Percentiles rank a stretch among this genome's conserved stretches.
Evolutionary conservation across 37 sponge, comb jelly and placozoan genomes (phyloP).

Genomic region (Sycon ciliatum): DNA sequence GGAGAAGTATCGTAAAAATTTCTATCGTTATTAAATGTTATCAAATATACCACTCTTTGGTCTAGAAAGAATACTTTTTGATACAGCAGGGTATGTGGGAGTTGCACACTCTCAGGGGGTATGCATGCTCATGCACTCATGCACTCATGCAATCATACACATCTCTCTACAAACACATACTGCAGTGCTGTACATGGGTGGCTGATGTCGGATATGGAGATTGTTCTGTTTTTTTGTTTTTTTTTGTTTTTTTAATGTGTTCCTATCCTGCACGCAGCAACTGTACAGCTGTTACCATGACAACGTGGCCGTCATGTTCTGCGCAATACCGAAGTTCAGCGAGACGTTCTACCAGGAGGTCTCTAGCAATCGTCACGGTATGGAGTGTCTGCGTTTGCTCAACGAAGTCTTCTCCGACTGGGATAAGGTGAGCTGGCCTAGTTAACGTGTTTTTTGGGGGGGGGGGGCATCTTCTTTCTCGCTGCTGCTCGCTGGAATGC

Average conservation of each 20-base stretch:
- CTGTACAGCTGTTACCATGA: background rate
- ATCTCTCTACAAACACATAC: background rate
- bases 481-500: no score
- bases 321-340: conserved; percentile 1
- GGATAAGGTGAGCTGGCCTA: conserved; percentile 25
- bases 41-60: no score
- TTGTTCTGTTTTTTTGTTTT: no score
- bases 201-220: no score
- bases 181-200: background rate
- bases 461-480: conserved; percentile 1
- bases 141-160: background rate
- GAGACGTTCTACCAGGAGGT: conserved; percentile 28
- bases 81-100: no score
- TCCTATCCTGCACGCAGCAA: no score
- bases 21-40: no score
- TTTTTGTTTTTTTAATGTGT: no score
- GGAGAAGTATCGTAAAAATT: no score
- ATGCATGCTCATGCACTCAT: background rate
- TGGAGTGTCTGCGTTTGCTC: conserved; percentile 39
- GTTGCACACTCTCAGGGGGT: no score
- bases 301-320: conserved; percentile 15
- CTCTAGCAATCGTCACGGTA: conserved; percentile 5
- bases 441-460: conserved; percentile 8
- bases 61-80: no score
- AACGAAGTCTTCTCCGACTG: conserved; percentile 57